Conservation (phyloP, 2,888 invertebrate genomes). For the Endotricha flammealis region DNA sequence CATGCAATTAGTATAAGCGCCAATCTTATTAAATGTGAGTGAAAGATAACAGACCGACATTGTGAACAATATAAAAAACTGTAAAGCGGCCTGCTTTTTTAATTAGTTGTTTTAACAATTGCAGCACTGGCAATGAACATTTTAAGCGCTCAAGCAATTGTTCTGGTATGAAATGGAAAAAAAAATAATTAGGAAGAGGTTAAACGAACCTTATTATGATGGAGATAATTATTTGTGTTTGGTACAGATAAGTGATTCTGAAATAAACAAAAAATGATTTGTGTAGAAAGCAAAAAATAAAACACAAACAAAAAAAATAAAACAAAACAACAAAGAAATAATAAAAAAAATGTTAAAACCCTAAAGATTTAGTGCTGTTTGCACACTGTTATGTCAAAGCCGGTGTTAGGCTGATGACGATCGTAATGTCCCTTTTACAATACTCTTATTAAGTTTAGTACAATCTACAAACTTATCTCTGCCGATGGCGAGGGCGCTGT, state of each 20-base stretch:
- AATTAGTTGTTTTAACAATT: slow-evolving; percentile 3
- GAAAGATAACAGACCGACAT: too few species aligned
- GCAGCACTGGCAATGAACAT: slow-evolving; percentile 4
- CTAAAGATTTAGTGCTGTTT: slow-evolving; percentile 9
- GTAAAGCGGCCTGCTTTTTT: slow-evolving; percentile 6
- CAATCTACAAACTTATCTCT: too few species aligned
- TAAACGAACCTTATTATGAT: slow-evolving; percentile 86
- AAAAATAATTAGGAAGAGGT: slow-evolving; percentile 50
- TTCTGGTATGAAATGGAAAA: slow-evolving; percentile 46
- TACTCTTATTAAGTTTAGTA: too few species aligned
- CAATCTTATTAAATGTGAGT: background rate
- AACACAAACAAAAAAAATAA: slow-evolving; percentile 67
- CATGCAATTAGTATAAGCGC: slow-evolving; percentile 27
- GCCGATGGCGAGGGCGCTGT: too few species aligned
- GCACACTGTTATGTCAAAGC: slow-evolving; percentile 8
- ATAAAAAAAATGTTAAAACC: slow-evolving; percentile 44
- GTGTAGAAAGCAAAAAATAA: slow-evolving; percentile 79
- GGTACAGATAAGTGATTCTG: slow-evolving; percentile 93
- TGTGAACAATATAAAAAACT: background rate
- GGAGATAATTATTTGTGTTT: slow-evolving; percentile 90
- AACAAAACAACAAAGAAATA: slow-evolving; percentile 27
- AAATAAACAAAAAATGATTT: slow-evolving; percentile 82
- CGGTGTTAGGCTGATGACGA: slow-evolving; percentile 2
- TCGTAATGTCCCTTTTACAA: too few species aligned
- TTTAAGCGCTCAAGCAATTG: slow-evolving; percentile 57